Evolutionary conservation across 2,888 invertebrate species (phyloP), one percentile per base, ranked within the genome.

Genomic region (Mesochorus sp.): DNA sequence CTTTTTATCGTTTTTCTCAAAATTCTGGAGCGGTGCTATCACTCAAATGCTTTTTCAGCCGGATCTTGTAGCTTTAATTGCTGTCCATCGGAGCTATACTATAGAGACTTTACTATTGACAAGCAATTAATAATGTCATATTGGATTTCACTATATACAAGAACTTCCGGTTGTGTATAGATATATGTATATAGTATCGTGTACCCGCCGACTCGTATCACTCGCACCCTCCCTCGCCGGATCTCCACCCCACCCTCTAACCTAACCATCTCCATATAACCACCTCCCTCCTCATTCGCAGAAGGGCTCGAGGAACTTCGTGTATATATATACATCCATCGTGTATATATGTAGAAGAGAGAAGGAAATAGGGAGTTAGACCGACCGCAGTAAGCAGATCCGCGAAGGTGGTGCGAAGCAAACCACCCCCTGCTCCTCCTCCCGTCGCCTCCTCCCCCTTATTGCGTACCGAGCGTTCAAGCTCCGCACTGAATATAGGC

Each of bases 101-200:
- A 57, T 37, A 34, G 3, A n/a, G 10, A 8, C 21, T 59, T 59
- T 6, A 1, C 5, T 83, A 88, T 88, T 86, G 87, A 86, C 82
- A 83, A 87, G 86, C 86, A 89, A 89, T 89, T 89, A 89, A 89
- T 88, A 89, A 89, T 86, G 86, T 87, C 88, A 86, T 88, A 87
- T 88, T 85, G 87, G 86, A 80, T 37, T 12, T 10, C 37, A 37
- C 37, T 37, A n/a, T 10, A 12, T 12, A 37, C 37, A 37, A 37
- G 12, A 57, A 3, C 24, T 14, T 49, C 49, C 14, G 24, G 21
- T 14, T 39, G 14, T n/a, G n/a, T 39, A 39, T n/a, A 14, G 12
- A 2, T 12, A 12, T 39, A 39, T 39, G n/a, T n/a, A n/a, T n/a
- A n/a, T n/a, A n/a, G n/a, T n/a, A n/a, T n/a, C n/a, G n/a, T 12